These are phyloP conservation scores for Pyrochroa serraticornis DNA, from an alignment of 2,888 invertebrate species.

Conservation along the genomic window DNA sequence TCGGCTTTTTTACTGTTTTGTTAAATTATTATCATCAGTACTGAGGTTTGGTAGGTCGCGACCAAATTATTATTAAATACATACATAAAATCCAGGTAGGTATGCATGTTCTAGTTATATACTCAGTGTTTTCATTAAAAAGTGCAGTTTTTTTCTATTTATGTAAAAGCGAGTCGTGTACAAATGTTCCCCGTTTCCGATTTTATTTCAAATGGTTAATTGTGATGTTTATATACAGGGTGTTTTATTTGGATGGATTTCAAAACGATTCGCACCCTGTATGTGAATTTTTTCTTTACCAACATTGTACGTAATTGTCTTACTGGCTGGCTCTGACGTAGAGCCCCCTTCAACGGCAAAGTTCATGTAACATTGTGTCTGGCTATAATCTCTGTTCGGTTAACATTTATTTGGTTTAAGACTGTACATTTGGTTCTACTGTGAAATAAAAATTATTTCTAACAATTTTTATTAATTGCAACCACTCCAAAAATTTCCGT, in stretches of 20 bases:
- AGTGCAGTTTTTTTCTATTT: slow-evolving; percentile 37
- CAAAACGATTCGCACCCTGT: slow-evolving; percentile 25
- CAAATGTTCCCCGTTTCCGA: slow-evolving; percentile 11
- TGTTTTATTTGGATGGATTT: slow-evolving; percentile 29
- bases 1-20: slow-evolving; percentile 28
- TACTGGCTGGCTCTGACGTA: neutral
- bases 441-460: slow-evolving; percentile 42
- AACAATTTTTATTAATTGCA: slow-evolving; percentile 23
- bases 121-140: slow-evolving; percentile 42
- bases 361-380: slow-evolving; percentile 5
- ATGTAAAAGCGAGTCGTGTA: slow-evolving; percentile 25
- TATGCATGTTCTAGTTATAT: slow-evolving; percentile 44
- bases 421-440: slow-evolving; percentile 41
- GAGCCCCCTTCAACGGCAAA: neutral
- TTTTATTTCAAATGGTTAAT: slow-evolving; percentile 18
- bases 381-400: slow-evolving; percentile 24
- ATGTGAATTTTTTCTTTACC: slow-evolving; percentile 17
- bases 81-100: slow-evolving; percentile 33
- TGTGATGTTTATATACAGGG: slow-evolving; percentile 34
- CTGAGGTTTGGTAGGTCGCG: slow-evolving; percentile 30
- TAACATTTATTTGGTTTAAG: slow-evolving; percentile 34
- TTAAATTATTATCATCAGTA: slow-evolving; percentile 22
- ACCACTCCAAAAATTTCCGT: neutral
- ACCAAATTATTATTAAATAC: slow-evolving; percentile 29
- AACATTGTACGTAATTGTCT: slow-evolving; percentile 15